Evolutionary conservation across 2,888 invertebrate species (phyloP), one percentile per base, ranked within the genome.

Genomic region (Aethes cnicana): DNA sequence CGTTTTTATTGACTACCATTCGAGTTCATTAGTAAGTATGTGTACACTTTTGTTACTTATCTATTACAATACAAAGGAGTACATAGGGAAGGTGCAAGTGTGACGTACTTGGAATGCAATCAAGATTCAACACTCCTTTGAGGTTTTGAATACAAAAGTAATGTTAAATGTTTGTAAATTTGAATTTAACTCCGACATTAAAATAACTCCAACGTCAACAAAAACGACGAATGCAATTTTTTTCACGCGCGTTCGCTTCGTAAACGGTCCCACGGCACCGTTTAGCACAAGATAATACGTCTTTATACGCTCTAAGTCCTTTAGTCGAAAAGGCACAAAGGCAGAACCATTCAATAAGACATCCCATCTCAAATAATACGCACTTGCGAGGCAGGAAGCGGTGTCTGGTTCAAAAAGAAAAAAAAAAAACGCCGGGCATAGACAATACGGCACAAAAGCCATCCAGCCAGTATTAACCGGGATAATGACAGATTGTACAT

Each of bases 261-360:
- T 58, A 62, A 53, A 61, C 62, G 69, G 66, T 84, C 85, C 78
- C 82, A 82, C 82, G 81, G 70, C 65, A 62, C 57, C 68, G 63
- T 67, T 69, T 62, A 64, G 68, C 65, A 60, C 64, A 64, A 74
- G 76, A 84, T 81, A 85, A 82, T 75, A 74, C 69, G 68, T 60
- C 72, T 78, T 80, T 78, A 75, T 75, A 78, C 72, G 70, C 72
- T 69, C 74, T 74, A 74, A 80, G 81, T 79, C 75, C 76, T 64
- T 74, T 73, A 87, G 86, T 88, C 87, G 74, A 86, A 73, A 88
- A 89, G 88, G 89, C 87, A 88, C 82, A 84, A 87, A 86, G 81
- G 83, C 82, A 81, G 60, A 76, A 70, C 70, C 62, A 72, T 74
- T 81, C 74, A 83, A 71, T 71, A 68, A 74, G 68, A 70, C 74